These are phyloP conservation scores for Eriocheir sinensis DNA, from an alignment of 1,140 invertebrate species.

Conservation along the genomic window DNA sequence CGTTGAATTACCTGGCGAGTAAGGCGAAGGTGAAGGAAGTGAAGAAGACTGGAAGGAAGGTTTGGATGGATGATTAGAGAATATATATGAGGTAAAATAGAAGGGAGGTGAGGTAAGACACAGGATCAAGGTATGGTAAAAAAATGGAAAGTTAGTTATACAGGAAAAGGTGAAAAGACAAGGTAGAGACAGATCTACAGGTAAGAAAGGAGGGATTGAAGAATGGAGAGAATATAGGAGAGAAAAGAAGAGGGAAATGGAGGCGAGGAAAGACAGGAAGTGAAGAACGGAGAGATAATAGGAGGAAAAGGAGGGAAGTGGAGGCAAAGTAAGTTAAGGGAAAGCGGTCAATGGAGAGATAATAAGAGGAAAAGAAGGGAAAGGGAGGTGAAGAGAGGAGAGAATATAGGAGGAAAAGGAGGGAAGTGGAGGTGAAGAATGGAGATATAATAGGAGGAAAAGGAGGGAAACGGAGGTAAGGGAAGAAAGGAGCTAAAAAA, in stretches of 20 bases:
- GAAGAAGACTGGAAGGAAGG: too few species aligned
- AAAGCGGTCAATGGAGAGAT: too few species aligned
- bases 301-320: background rate
- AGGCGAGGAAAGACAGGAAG: slow-evolving; percentile 29
- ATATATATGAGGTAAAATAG: background rate
- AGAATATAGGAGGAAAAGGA: background rate
- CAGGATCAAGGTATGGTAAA: background rate
- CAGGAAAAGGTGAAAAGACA: background rate
- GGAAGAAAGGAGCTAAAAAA: background rate
- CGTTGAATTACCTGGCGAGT: too few species aligned
- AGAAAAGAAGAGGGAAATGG: background rate
- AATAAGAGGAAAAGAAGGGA: too few species aligned
- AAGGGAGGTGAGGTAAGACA: background rate
- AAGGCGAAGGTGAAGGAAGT: too few species aligned
- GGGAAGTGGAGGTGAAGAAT: background rate
- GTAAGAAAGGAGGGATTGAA: too few species aligned
- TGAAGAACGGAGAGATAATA: slow-evolving; percentile 30
- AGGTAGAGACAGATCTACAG: too few species aligned
- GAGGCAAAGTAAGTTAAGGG: background rate
- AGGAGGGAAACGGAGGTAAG: too few species aligned
- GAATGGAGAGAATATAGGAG: background rate
- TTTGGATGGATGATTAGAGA: too few species aligned
- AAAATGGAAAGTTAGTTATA: background rate
- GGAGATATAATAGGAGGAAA: background rate
- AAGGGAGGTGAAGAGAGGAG: slow-evolving; percentile 29